Conservation (phyloP, 2,888 invertebrate species). For the Pheosia gnoma region DNA sequence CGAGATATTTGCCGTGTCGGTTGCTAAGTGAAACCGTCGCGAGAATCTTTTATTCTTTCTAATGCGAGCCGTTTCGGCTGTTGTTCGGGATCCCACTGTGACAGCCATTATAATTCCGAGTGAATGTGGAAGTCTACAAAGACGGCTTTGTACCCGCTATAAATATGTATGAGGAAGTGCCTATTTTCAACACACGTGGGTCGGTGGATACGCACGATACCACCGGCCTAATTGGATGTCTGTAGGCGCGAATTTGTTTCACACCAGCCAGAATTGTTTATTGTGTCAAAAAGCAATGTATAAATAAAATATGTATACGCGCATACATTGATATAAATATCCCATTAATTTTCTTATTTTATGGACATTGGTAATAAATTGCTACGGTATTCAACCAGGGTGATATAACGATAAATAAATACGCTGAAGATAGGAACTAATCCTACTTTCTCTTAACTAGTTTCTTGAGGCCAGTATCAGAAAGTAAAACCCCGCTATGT, state of each 20-base stretch:
- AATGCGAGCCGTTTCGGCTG: conserved; percentile 78
- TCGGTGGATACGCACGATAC: conserved; percentile 79
- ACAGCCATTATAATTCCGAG: conserved; percentile 81
- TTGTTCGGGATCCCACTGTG: conserved; percentile 79
- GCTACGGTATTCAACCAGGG: conserved; percentile 39
- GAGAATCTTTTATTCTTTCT: conserved; percentile 74
- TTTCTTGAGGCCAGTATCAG: conserved; percentile 80
- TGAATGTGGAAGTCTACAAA: conserved; percentile 80
- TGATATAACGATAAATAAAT: conserved; percentile 76
- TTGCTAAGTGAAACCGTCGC: conserved; percentile 76
- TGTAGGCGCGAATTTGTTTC: conserved; percentile 76
- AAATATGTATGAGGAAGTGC: conserved; percentile 81
- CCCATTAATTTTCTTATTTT: conserved; percentile 29
- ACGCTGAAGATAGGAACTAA: conserved; percentile 65
- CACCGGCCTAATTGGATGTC: conserved; percentile 74
- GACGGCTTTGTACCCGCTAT: conserved; percentile 75
- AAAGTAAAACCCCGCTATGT: conserved; percentile 83
- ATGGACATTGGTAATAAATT: conserved; percentile 31
- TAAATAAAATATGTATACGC: conserved; percentile 38
- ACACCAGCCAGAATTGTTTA: conserved; percentile 60
- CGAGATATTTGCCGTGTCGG: conserved; percentile 69
- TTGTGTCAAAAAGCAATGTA: conserved; percentile 51
- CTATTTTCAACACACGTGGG: conserved; percentile 79
- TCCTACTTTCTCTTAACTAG: conserved; percentile 83
- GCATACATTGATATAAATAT: conserved; percentile 25